Base-by-base conservation (phyloP, 2,113 vertebrate genomes). In the Sinocyclocheilus rhinocerous region DNA sequence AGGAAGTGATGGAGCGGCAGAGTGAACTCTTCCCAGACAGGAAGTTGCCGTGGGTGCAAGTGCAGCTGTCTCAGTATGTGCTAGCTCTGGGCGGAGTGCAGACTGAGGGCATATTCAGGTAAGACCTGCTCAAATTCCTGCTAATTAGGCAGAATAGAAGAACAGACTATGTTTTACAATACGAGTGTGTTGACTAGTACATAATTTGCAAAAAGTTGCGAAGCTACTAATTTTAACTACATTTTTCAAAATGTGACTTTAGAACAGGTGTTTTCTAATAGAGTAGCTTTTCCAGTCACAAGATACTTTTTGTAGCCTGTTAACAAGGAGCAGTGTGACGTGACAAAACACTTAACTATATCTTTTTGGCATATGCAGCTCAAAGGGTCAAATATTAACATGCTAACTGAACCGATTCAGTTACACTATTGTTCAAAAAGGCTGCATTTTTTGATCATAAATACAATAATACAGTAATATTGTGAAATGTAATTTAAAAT, bases 81-180 rank as follows among this genome's bases (percentile, higher is more conserved):
- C 92, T 97, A 85, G 95, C 94, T 39, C 90, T 97, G 88, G 96
- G 96, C 8, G 97, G 97, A 63, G 96, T 96, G 69, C 96, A 96
- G 90, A 96, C 96, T 0, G 97, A 97, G 89, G 97, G 97, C 70
- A 97, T 97, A 93, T 97, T 97, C 94, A 97, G 97, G 97, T 97
- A 89, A 94, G 93, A 76, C 16, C 2, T 33, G 76, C 83, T 48
- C 16, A 57, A 18, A 22, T 36, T 39, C 13, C 67, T 72, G 13
- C 18, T 39, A 55, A 57, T 55, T 83, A 36, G 48, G 10, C 12
- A 11, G 48, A 79, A 33, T 18, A 29, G 7, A 77, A 50, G 18
- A 70, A 8, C 29, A 42, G 36, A 42, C 11, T 80, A 4, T 80
- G 3, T 80, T 42, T 12, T 24, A 65, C 6, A 13, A 69, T 22